Evolutionary conservation across 2,113 vertebrate species (phyloP).

Genomic region (Xenus cinereus): DNA sequence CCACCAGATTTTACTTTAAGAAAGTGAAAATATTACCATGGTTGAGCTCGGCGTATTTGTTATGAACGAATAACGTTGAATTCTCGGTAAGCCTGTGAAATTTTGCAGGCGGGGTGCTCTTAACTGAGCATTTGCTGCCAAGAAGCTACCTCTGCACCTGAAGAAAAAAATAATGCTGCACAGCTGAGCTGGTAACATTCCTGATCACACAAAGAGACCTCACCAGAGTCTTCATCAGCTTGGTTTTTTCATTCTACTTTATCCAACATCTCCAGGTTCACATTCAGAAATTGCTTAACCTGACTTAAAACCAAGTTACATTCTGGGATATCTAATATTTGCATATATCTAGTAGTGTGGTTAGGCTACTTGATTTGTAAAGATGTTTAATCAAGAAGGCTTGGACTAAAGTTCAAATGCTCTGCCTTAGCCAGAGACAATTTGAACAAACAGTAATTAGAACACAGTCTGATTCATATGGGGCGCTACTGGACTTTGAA

Average conservation of each 20-base stretch:
- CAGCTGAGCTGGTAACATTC: background rate
- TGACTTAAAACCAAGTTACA: background rate
- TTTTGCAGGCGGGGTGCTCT: background rate
- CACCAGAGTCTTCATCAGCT: background rate
- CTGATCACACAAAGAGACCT: background rate
- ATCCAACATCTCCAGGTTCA: background rate
- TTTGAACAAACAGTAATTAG: background rate
- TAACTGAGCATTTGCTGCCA: background rate
- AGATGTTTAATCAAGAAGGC: background rate
- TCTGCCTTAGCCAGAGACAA: background rate
- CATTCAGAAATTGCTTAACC: background rate
- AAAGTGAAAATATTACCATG: background rate
- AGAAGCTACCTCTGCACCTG: background rate
- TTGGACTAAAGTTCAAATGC: background rate
- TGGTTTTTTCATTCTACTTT: background rate
- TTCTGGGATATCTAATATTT: background rate
- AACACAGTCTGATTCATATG: background rate
- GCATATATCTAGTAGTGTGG: background rate
- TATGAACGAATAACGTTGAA: fast-evolving
- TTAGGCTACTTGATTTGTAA: background rate
- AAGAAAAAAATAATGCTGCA: background rate
- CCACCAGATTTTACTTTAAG: fast-evolving
- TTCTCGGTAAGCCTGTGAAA: background rate
- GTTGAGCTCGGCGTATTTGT: background rate
- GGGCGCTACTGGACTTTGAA: background rate